Evolutionary conservation across 2,797 vertebrate genomes (phyloP).

Genomic region (Alectoris magna): DNA sequence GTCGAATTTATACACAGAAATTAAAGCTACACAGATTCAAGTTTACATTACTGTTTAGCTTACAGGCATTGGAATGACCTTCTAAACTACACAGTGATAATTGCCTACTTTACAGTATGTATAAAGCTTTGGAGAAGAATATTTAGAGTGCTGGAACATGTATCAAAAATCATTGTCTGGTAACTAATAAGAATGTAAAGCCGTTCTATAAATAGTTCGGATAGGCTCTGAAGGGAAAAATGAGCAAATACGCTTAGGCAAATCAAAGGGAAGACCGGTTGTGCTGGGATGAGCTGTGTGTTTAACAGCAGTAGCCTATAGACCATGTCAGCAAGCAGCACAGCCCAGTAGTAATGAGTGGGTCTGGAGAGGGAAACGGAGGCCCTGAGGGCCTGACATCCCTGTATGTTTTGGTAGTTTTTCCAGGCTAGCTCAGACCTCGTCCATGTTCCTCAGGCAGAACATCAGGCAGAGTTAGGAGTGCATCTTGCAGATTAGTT

Average conservation of each 20-base stretch:
- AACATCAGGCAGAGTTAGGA: neutral
- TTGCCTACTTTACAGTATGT: slow-evolving; percentile 59
- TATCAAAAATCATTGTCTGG: slow-evolving; percentile 58
- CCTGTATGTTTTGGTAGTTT: neutral
- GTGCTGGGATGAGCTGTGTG: neutral
- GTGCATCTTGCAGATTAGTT: neutral
- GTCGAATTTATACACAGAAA: slow-evolving; percentile 14
- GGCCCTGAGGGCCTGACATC: neutral
- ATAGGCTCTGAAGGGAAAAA: slow-evolving; percentile 29
- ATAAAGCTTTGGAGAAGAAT: slow-evolving; percentile 34
- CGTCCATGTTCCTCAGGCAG: neutral
- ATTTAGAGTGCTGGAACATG: slow-evolving; percentile 24
- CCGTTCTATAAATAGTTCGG: slow-evolving; percentile 53
- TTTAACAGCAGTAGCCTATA: neutral
- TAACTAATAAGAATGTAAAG: slow-evolving; percentile 59
- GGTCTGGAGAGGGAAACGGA: neutral
- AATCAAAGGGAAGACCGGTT: neutral
- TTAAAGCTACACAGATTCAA: neutral
- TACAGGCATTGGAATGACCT: slow-evolving; percentile 35
- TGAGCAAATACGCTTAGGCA: slow-evolving; percentile 28
- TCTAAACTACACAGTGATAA: slow-evolving; percentile 55
- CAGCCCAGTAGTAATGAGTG: neutral
- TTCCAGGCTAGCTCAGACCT: neutral
- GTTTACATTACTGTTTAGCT: slow-evolving; percentile 9
- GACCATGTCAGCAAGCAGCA: neutral